phyloP scores from a whole-genome alignment of 1,140 invertebrate genomes.

The Drosophila bocqueti region DNA sequence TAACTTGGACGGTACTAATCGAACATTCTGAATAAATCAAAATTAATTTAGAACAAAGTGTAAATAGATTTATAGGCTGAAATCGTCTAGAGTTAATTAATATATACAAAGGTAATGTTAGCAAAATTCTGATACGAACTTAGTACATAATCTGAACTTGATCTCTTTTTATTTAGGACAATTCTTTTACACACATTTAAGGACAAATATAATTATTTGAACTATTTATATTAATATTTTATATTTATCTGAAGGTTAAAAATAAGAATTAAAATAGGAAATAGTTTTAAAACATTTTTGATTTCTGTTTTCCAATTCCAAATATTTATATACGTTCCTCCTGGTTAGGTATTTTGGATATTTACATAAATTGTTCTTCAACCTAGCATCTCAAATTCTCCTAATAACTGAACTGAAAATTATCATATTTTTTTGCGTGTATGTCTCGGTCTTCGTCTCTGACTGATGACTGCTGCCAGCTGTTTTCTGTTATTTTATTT shows the following conservation, averaged over 20 bases:
- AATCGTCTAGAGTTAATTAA: not conserved
- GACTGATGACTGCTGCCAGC: slow-evolving; percentile 48
- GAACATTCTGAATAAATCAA: not conserved
- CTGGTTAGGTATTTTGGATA: not conserved
- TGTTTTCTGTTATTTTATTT: slow-evolving; percentile 67
- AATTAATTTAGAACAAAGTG: not conserved
- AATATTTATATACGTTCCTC: not conserved
- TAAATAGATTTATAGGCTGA: not conserved
- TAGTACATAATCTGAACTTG: not conserved
- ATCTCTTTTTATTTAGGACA: too few species aligned
- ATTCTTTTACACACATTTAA: too few species aligned
- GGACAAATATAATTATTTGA: too few species aligned
- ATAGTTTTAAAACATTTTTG: not conserved
- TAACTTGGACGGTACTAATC: not conserved
- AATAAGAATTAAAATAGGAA: not conserved
- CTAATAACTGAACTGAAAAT: not conserved
- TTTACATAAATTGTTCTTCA: not conserved
- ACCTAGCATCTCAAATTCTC: not conserved
- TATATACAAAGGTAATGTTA: not conserved
- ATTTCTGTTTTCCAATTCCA: not conserved
- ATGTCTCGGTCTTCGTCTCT: slow-evolving; percentile 45
- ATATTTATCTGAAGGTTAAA: not conserved
- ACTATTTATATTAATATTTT: too few species aligned
- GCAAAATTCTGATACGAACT: not conserved
- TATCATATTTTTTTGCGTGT: slow-evolving; percentile 24